Evolutionary conservation across 2,888 invertebrate genomes (phyloP).

Genomic region (Mactromeris polynyma): DNA sequence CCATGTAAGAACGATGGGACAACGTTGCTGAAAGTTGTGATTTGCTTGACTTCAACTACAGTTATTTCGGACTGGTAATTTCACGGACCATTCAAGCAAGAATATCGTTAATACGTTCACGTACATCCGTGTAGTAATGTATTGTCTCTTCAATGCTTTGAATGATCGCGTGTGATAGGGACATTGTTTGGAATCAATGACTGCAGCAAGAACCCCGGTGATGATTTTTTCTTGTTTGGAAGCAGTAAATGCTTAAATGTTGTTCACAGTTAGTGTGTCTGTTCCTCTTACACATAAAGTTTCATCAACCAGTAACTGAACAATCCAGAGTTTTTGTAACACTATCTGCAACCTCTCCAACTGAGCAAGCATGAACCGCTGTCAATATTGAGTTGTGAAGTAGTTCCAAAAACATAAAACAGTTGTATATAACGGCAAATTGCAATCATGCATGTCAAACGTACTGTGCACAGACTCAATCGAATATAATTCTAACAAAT

Average conservation of each 20-base stretch:
- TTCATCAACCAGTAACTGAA: too few species aligned
- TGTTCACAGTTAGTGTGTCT: not conserved
- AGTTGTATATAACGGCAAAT: too few species aligned
- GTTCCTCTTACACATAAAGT: not conserved
- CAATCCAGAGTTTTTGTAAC: too few species aligned
- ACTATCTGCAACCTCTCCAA: too few species aligned
- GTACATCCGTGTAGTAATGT: not conserved
- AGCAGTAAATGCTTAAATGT: not conserved
- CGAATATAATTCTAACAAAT: too few species aligned
- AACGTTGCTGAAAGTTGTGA: too few species aligned
- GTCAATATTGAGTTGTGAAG: too few species aligned
- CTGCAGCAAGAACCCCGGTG: not conserved
- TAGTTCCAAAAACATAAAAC: too few species aligned
- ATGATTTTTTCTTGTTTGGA: not conserved
- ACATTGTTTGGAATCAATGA: constrained; percentile 1
- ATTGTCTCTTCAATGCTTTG: not conserved
- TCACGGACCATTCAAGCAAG: not conserved
- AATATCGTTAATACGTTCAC: not conserved
- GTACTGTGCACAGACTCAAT: too few species aligned
- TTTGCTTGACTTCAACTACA: too few species aligned
- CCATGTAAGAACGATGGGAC: not conserved
- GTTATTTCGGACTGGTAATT: not conserved
- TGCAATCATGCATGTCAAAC: too few species aligned
- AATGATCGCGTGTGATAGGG: not conserved
- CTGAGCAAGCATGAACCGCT: too few species aligned